A percentile compares a stretch with the other conserved stretches of the same genome.
phyloP scores from a whole-genome alignment of 2,888 invertebrate species.

The Reticulitermes lucifugus region DNA sequence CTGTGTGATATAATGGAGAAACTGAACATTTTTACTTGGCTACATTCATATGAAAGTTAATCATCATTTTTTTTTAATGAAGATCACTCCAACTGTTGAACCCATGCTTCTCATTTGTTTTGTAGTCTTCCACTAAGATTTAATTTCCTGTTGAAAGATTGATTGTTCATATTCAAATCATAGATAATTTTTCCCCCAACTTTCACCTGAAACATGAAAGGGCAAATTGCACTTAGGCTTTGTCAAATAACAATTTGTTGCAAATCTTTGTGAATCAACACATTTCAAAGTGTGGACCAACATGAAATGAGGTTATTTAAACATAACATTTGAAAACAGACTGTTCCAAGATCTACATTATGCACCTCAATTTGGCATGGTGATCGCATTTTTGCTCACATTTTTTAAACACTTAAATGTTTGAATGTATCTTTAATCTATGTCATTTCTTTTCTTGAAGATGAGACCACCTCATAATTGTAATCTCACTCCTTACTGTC shows the following conservation, averaged over 20 bases:
- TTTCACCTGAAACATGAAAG: not conserved
- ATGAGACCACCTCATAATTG: not conserved
- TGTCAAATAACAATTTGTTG: not conserved
- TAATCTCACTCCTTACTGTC: not conserved
- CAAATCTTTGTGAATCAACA: not conserved
- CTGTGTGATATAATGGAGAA: no score
- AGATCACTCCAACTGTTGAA: not conserved
- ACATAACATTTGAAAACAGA: not conserved
- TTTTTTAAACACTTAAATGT: constrained; percentile 16
- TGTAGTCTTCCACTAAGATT: not conserved
- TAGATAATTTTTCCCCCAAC: not conserved
- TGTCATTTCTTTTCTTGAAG: not conserved
- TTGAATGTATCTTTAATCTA: constrained; percentile 7
- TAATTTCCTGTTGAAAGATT: not conserved
- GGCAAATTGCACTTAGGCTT: not conserved
- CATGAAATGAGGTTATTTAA: not conserved
- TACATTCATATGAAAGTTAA: not conserved
- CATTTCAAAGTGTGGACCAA: not conserved
- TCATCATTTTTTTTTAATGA: not conserved
- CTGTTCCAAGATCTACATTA: not conserved
- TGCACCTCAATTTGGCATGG: constrained; percentile 12
- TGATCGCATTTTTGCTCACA: constrained; percentile 24
- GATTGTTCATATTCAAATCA: no score
- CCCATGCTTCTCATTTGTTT: constrained; percentile 17
- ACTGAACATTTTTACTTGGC: not conserved